These are phyloP conservation scores for Sarcophaga carnaria DNA, from an alignment of 2,888 invertebrate species.

Conservation along the genomic window DNA sequence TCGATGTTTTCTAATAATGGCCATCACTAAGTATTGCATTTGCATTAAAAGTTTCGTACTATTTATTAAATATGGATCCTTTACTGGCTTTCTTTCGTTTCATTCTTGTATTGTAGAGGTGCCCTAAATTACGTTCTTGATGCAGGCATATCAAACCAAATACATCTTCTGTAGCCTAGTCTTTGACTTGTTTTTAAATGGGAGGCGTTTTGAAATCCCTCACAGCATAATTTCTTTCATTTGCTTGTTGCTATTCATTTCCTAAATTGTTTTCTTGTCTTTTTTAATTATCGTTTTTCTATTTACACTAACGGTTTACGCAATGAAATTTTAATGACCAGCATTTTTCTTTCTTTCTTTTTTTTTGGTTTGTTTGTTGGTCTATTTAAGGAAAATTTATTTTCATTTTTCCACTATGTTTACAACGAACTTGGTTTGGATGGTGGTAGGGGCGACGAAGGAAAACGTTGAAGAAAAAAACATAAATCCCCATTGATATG, in stretches of 20 bases:
- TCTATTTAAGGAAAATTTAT: conserved; percentile 37
- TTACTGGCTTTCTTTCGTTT: too few relatives aligned
- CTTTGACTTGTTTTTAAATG: too few relatives aligned
- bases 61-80: too few relatives aligned
- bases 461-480: neutral
- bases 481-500: neutral
- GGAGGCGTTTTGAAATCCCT: too few relatives aligned
- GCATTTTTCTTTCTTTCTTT: neutral
- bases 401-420: conserved; percentile 21
- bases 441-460: neutral
- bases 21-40: too few relatives aligned
- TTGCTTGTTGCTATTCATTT: neutral
- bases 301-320: neutral
- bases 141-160: too few relatives aligned
- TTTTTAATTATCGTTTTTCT: neutral
- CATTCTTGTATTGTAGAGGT: too few relatives aligned
- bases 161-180: too few relatives aligned
- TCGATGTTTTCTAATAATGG: too few relatives aligned
- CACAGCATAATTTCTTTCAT: too few relatives aligned
- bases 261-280: conserved; percentile 1
- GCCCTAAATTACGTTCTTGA: too few relatives aligned
- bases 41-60: too few relatives aligned
- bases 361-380: neutral
- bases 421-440: neutral
- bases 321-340: conserved; percentile 2